These are phyloP conservation scores for Lithobates sylvaticus DNA, from an alignment of 2,797 vertebrate genomes.

Conservation along the genomic window DNA sequence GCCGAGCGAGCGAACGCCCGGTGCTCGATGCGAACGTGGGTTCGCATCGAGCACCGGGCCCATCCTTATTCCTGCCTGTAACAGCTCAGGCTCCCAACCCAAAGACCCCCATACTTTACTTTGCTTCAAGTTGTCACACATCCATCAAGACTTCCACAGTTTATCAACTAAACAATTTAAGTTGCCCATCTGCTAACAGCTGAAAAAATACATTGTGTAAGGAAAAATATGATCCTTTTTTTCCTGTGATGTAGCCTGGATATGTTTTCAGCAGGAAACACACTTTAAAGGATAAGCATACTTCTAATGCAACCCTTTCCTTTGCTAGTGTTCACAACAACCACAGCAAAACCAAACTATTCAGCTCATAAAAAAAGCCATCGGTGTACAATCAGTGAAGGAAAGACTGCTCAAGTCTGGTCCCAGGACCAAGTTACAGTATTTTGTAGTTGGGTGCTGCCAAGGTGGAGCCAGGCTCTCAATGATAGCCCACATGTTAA, in stretches of 20 bases:
- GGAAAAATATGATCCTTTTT: slow-evolving; percentile 46
- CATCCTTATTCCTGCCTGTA: slow-evolving; percentile 27
- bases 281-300: slow-evolving; percentile 59
- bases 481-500: too few relatives aligned
- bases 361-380: not conserved
- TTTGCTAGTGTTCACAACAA: not conserved
- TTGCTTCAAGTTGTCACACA: slow-evolving; percentile 11
- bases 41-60: too few relatives aligned
- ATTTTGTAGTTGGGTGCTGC: not conserved
- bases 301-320: not conserved
- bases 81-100: slow-evolving; percentile 2
- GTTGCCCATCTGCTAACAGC: slow-evolving; percentile 22
- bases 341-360: not conserved
- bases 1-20: too few relatives aligned
- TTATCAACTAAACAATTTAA: slow-evolving; percentile 9
- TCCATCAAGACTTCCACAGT: slow-evolving; percentile 29
- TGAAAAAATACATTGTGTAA: slow-evolving; percentile 11
- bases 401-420: not conserved
- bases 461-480: not conserved
- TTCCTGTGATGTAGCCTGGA: not conserved
- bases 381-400: not conserved
- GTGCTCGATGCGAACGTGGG: too few relatives aligned
- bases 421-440: not conserved
- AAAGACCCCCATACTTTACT: not conserved
- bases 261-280: not conserved